These are phyloP conservation scores for Echinops telfairi DNA, from an alignment of 2,113 vertebrate species.

Conservation along the genomic window DNA sequence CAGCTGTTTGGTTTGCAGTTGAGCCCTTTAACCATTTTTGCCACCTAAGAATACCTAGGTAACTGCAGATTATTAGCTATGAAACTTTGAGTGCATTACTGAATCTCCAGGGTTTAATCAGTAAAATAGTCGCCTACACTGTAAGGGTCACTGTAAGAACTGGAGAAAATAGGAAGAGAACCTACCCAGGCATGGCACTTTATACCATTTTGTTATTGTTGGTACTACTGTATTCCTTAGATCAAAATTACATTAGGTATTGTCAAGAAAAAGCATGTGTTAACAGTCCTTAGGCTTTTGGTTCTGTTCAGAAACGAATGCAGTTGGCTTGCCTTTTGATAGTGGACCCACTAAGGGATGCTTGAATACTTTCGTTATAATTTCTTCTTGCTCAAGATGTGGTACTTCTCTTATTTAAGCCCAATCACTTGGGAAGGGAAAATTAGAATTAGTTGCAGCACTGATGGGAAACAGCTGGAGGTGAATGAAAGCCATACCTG, in stretches of 20 bases:
- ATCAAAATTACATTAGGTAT: slow-evolving; percentile 49
- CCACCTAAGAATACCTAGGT: not conserved
- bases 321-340: not conserved
- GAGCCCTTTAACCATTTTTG: not conserved
- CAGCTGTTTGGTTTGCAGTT: not conserved
- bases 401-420: slow-evolving; percentile 30
- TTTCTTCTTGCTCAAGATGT: slow-evolving; percentile 8
- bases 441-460: slow-evolving; percentile 51
- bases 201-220: slow-evolving; percentile 22
- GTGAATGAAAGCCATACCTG: not conserved
- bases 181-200: not conserved
- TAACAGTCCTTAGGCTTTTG: not conserved
- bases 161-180: not conserved
- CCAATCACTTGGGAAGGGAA: slow-evolving; percentile 20
- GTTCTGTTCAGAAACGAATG: not conserved
- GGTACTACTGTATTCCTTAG: not conserved
- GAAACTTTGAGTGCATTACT: slow-evolving; percentile 19
- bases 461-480: not conserved
- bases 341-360: not conserved
- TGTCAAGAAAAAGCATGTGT: not conserved
- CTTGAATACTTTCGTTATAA: slow-evolving; percentile 37
- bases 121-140: not conserved
- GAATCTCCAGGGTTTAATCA: slow-evolving; percentile 5
- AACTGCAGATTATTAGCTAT: not conserved
- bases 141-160: not conserved